Base-by-base conservation (phyloP, 2,113 vertebrate genomes). In the Lamprologus speciosus region DNA sequence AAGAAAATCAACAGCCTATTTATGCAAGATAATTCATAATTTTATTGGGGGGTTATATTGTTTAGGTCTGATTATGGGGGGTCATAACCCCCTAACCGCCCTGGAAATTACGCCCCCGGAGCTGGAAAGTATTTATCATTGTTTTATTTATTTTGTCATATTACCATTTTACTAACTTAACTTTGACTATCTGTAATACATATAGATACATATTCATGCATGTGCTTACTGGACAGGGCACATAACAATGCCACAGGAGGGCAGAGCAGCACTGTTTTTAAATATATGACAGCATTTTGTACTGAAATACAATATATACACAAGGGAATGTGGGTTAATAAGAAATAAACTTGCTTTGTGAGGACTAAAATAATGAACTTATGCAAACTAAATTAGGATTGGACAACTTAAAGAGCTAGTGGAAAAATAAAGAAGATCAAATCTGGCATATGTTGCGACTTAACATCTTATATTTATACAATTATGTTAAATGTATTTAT, bases 81-180 rank as follows among this genome's bases (percentile, higher is more conserved):
- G 2, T 57, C 23, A 57, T 1, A 14, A 13, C 7, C 23, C 11
- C 12, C 53, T 23, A 2, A 57, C 0, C 13, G 3, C 55, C 57
- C 57, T 9, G 8, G 14, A 58, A 58, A 58, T 31, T 31, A 31
- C 3, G 0, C 26, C 57, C 26, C 57, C 0, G 0, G n/a, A 70
- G 65, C 12, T 70, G n/a, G n/a, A 70, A 42, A 70, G 37, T 42
- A 23, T 70, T 70, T 23, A 23, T 26, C n/a, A 5, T 35, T 3
- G 2, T 42, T 70, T 42, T 70, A 10, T 73, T 73, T 45, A 73
- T 45, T 73, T 45, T 73, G 68, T 26, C 21, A 45, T 7, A 45
- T 73, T 73, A 73, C 8, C 1, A 9, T 23, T 73, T 73, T 73
- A 42, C 23, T 73, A 73, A 73, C 37, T 26, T 45, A 16, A 45